phyloP scores from a whole-genome alignment of 2,113 vertebrate genomes.

The Tinamus guttatus region DNA sequence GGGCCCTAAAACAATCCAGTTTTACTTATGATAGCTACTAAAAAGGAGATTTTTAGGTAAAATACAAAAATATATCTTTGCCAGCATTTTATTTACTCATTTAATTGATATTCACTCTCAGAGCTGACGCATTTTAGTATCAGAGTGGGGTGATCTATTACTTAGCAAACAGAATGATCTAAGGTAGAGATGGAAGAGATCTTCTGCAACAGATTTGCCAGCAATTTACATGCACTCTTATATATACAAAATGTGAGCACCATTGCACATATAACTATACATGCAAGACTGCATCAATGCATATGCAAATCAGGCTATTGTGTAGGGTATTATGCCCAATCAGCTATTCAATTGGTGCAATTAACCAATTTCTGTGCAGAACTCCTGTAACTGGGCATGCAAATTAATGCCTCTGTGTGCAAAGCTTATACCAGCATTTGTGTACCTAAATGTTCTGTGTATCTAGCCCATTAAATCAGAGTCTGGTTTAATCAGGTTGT shows the following conservation, averaged over 20 bases:
- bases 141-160: conserved; percentile 41
- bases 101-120: conserved; percentile 56
- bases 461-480: conserved; percentile 42
- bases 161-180: conserved; percentile 58
- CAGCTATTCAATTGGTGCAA: conserved; percentile 47
- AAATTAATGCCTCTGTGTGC: conserved; percentile 48
- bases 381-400: conserved; percentile 29
- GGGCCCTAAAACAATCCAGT: background rate
- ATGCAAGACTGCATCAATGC: background rate
- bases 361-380: conserved; percentile 57
- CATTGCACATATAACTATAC: conserved; percentile 28
- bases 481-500: conserved; percentile 35
- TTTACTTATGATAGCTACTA: background rate
- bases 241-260: conserved; percentile 39
- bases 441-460: conserved; percentile 35
- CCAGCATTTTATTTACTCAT: conserved; percentile 53
- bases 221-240: conserved; percentile 36
- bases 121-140: background rate
- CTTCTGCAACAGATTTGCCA: conserved; percentile 55
- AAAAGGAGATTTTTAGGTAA: background rate
- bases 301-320: conserved; percentile 58
- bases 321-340: conserved; percentile 41
- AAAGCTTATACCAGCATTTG: conserved; percentile 36
- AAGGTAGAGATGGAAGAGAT: conserved; percentile 40
- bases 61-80: conserved; percentile 49